Percentiles rank a stretch among this genome's conserved stretches.
Conservation (phyloP, 2,797 vertebrate species). For the Hozukius guyotensis region DNA sequence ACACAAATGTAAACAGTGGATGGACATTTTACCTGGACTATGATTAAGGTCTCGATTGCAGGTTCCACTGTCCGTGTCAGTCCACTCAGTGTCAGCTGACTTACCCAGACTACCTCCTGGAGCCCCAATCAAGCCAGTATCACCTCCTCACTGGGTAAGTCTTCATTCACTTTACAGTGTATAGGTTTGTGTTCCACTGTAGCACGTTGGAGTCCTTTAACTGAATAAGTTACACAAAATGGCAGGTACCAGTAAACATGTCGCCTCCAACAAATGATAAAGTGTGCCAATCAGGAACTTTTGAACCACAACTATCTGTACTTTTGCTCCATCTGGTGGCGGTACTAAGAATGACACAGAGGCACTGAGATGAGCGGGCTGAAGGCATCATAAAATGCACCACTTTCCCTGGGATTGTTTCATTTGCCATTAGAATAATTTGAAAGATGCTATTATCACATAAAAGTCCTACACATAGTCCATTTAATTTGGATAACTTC, state of each 20-base stretch:
- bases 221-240: not conserved
- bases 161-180: not conserved
- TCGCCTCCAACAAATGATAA: not conserved
- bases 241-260: not conserved
- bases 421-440: not conserved
- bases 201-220: not conserved
- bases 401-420: not conserved
- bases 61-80: slow-evolving; percentile 33
- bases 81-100: slow-evolving; percentile 21
- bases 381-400: not conserved
- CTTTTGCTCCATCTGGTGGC: not conserved
- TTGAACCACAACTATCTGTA: not conserved
- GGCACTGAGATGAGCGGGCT: not conserved
- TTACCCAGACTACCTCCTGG: slow-evolving; percentile 38
- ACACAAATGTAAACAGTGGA: not conserved
- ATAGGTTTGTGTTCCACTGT: not conserved
- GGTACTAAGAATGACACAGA: not conserved
- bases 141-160: slow-evolving; percentile 40
- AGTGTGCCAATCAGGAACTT: not conserved
- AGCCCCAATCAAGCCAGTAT: slow-evolving; percentile 42
- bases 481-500: not conserved
- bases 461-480: not conserved
- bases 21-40: not conserved
- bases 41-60: not conserved
- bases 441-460: not conserved